Base-by-base conservation (phyloP, 2,797 vertebrate species). In the Phrynocephalus vlangalii region DNA sequence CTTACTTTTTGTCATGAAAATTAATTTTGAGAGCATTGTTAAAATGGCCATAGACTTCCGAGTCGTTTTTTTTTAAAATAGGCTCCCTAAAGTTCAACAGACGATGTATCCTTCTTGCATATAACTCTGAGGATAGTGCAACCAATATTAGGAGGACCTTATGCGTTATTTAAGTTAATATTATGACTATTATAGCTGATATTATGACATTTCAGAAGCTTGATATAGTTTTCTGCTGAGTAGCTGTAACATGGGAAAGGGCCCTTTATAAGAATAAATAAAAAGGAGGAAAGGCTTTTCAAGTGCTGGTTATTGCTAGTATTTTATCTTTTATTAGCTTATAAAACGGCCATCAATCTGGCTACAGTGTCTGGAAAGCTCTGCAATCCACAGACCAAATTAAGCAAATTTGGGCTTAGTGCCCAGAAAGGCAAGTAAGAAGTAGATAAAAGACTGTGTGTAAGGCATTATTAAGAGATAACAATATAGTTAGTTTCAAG, bases 321-420 rank as follows among this genome's bases (percentile, higher is more conserved):
- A 86, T 93, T 93, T 93, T 93, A 92, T 94, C 92, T 94, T 94
- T 94, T 91, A 95, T 93, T 94, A 94, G 93, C 89, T 93, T 93
- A 90, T 90, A 94, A 94, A 94, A 90, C 91, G 79, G 15, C 90
- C 85, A 60, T 94, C 89, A 10, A 30, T 92, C 93, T 94, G 90
- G 24, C 78, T 94, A 88, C 87, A 91, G 82, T 88, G 91, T 94
- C 94, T 94, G 93, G 91, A 92, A 94, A 95, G 91, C 87, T 90
- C 89, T 89, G 86, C 71, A 63, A 88, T 94, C 90, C 90, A 87
- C 67, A 88, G 89, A 88, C 87, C 90, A 92, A 94, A 95, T 95
- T 94, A 95, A 95, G 92, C 86, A 92, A 85, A 92, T 88, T 87
- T 92, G 91, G 95, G 93, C 95, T 91, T 15, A 0, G 48, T 92